Evolutionary conservation across 1,140 invertebrate genomes (phyloP).

Genomic region (Phymastichus coffea): DNA sequence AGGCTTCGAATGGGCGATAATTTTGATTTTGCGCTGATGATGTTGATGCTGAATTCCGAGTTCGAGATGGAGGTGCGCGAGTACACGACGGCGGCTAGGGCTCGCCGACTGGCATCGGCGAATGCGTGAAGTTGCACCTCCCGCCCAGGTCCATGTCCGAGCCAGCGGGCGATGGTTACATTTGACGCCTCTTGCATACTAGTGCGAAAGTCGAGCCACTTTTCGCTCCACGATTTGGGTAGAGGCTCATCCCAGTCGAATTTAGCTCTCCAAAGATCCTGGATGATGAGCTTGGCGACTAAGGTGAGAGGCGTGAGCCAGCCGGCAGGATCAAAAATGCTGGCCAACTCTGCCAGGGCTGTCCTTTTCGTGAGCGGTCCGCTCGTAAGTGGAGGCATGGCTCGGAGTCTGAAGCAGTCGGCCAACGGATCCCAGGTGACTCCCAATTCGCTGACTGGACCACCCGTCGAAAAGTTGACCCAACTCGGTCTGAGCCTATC

Average conservation of each 20-base stretch:
- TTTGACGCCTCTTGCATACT: background rate
- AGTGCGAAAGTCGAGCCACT: background rate
- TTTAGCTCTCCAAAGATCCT: background rate
- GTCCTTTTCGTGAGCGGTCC: background rate
- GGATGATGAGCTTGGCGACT: background rate
- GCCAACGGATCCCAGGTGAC: background rate
- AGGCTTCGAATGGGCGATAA: background rate
- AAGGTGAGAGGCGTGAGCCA: background rate
- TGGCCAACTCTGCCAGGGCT: background rate
- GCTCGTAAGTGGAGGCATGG: background rate
- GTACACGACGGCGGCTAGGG: background rate
- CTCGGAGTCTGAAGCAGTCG: background rate
- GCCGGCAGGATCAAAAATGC: too few relatives aligned
- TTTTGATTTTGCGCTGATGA: background rate
- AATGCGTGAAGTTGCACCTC: background rate
- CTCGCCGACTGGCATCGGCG: background rate
- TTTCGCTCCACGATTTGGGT: background rate
- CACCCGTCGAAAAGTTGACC: background rate
- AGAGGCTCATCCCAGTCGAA: background rate
- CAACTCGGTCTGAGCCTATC: background rate
- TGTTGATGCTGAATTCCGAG: background rate
- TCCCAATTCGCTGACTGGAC: background rate
- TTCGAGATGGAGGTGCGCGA: background rate
- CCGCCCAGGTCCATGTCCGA: background rate
- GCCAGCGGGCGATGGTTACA: background rate